phyloP scores from a whole-genome alignment of 1,140 invertebrate genomes.

The Philopotamus ludificatus region DNA sequence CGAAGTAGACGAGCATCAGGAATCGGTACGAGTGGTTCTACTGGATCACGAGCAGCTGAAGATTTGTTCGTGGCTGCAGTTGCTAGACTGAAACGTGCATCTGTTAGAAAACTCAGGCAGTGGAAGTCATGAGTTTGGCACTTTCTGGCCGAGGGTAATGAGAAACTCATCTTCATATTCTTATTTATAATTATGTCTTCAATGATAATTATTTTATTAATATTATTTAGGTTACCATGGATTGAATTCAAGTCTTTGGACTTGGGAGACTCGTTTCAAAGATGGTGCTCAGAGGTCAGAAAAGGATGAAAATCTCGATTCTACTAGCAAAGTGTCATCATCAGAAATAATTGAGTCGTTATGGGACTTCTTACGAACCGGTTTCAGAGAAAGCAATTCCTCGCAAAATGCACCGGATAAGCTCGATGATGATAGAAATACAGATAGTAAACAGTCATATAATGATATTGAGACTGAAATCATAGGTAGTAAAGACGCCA shows the following conservation, averaged over 20 bases:
- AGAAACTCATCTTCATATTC: no score
- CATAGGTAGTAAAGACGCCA: conserved; percentile 42
- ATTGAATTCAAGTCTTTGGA: conserved; percentile 35
- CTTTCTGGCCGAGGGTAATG: conserved; percentile 43
- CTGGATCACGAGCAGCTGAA: conserved; percentile 44
- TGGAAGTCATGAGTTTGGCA: conserved; percentile 73
- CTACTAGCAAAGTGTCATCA: conserved; percentile 39
- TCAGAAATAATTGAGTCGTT: conserved; percentile 52
- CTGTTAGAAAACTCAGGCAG: conserved; percentile 68
- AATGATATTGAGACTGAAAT: conserved; percentile 45
- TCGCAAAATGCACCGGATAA: neutral
- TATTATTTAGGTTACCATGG: conserved; percentile 33
- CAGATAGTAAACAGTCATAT: neutral
- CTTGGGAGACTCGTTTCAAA: conserved; percentile 26
- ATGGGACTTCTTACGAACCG: conserved; percentile 49
- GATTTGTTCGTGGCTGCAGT: conserved; percentile 64
- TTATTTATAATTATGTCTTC: no score
- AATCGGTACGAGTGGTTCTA: conserved; percentile 19
- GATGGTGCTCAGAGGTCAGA: conserved; percentile 22
- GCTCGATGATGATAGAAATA: conserved; percentile 6
- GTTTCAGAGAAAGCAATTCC: neutral
- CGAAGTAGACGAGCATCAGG: conserved; percentile 17
- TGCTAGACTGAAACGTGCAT: conserved; percentile 72
- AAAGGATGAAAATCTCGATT: conserved; percentile 10
- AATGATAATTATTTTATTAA: no score